A percentile compares a stretch with the other conserved stretches of the same genome.
phyloP scores from a whole-genome alignment of 2,113 vertebrate species.

The Clarias batrachus region DNA sequence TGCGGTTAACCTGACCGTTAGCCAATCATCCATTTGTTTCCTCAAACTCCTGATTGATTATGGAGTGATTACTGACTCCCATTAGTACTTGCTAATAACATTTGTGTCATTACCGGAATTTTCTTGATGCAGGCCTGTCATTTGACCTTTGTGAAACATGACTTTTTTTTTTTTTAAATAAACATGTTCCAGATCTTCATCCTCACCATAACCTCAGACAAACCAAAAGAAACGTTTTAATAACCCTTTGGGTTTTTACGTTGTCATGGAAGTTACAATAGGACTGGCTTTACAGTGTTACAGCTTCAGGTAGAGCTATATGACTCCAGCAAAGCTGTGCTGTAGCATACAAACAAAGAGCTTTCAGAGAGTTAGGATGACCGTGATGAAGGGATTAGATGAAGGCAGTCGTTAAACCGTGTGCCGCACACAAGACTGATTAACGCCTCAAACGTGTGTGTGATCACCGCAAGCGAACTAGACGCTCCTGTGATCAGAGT shows the following conservation, averaged over 20 bases:
- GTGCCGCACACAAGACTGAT: not conserved
- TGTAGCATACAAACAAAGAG: not conserved
- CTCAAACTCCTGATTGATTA: too few relatives aligned
- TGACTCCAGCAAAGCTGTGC: not conserved
- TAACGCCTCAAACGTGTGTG: not conserved
- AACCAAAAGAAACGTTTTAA: not conserved
- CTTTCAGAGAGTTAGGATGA: not conserved
- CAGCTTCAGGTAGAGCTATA: not conserved
- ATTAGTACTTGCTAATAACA: too few relatives aligned
- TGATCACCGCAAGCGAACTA: not conserved
- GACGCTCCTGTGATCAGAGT: not conserved
- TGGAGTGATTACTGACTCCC: too few relatives aligned
- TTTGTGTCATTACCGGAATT: too few relatives aligned
- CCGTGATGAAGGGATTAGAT: not conserved
- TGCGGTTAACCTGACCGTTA: too few relatives aligned
- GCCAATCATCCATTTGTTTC: too few relatives aligned
- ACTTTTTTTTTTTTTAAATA: not conserved
- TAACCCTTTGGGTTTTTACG: too few relatives aligned
- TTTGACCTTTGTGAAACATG: too few relatives aligned
- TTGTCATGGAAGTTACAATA: too few relatives aligned
- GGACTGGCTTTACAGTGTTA: too few relatives aligned
- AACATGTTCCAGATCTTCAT: not conserved
- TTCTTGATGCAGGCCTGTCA: too few relatives aligned
- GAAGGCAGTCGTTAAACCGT: not conserved
- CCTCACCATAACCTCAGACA: not conserved